Conservation (phyloP, 2,888 invertebrate species). For the Dynastes maya region DNA sequence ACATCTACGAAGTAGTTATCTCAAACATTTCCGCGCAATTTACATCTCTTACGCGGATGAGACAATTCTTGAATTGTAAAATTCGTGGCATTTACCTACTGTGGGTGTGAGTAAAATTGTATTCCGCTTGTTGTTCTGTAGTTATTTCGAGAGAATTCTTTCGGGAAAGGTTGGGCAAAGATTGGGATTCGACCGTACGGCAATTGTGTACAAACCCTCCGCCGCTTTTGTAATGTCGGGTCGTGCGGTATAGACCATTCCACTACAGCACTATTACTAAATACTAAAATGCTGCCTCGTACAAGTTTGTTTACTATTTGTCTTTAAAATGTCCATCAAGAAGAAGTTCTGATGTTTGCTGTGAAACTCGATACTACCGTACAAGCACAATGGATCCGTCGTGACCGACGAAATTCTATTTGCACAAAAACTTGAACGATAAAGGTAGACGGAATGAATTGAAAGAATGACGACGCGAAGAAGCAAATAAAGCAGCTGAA, state of each 20-base stretch:
- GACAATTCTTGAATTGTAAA: conserved; percentile 29
- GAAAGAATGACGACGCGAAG: background rate
- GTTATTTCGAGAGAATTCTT: conserved; percentile 34
- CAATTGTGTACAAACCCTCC: conserved; percentile 17
- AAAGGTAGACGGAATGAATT: background rate
- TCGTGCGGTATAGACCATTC: background rate
- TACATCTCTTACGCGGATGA: conserved; percentile 5
- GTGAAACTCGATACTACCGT: conserved; percentile 11
- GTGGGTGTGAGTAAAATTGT: background rate
- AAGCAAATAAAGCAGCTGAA: background rate
- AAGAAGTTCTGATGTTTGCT: conserved; percentile 37
- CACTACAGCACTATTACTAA: conserved; percentile 4
- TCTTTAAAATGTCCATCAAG: conserved; percentile 36
- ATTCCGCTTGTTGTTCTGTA: background rate
- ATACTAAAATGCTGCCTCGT: conserved; percentile 15
- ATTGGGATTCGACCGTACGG: conserved; percentile 22
- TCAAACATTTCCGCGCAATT: conserved; percentile 27
- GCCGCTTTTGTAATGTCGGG: conserved; percentile 12
- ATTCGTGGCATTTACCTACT: conserved; percentile 20
- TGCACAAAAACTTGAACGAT: conserved; percentile 35
- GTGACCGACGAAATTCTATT: conserved; percentile 31
- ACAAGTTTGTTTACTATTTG: conserved; percentile 42
- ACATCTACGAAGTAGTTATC: conserved; percentile 20
- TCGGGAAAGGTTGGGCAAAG: conserved; percentile 27
- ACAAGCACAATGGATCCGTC: conserved; percentile 7